Evolutionary conservation across 2,888 invertebrate genomes (phyloP), one percentile per base, ranked within the genome.

Genomic region (Philereme vetulata): DNA sequence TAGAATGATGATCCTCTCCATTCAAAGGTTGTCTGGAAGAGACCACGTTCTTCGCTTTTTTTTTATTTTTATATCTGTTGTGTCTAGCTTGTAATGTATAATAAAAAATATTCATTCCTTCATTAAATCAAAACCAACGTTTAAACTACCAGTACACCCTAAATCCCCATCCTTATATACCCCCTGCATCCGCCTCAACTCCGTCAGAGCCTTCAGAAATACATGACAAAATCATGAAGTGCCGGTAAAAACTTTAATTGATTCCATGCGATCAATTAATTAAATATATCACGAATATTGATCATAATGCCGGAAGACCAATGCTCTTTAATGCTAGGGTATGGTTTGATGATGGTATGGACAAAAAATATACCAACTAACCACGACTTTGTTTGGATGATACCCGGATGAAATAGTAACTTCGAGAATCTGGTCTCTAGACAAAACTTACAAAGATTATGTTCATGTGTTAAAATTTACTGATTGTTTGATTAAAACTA

Each of bases 171-270:
- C 43, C 56, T n/a, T 42, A 21, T 8, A 52, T 34, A 40, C 38
- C 53, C 56, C 44, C 36, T 9, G 76, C 78, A 77, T 83, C 82
- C 81, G 77, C 76, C 69, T 74, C 66, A 59, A 67, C 67, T 68
- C 60, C 64, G 56, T 56, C 45, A 60, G 63, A 78, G 55, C 77
- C 77, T 82, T 81, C 76, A 75, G 57, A 67, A 63, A 36, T 76
- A 77, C 80, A 77, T 73, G 74, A 74, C 65, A 71, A 67, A 65
- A 69, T 71, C 74, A 72, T 77, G 76, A 78, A 74, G 61, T 71
- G 66, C 74, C 72, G 68, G 76, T 58, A 72, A 82, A 82, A 82
- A 75, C 60, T 57, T 72, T 83, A 84, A 84, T 84, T 82, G 84
- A 82, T 73, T 75, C 71, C 65, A 75, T 78, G 73, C 75, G 72